A percentile compares a stretch with the other conserved stretches of the same genome.
Conservation (phyloP, 2,113 vertebrate genomes). For the Excalfactoria chinensis region DNA sequence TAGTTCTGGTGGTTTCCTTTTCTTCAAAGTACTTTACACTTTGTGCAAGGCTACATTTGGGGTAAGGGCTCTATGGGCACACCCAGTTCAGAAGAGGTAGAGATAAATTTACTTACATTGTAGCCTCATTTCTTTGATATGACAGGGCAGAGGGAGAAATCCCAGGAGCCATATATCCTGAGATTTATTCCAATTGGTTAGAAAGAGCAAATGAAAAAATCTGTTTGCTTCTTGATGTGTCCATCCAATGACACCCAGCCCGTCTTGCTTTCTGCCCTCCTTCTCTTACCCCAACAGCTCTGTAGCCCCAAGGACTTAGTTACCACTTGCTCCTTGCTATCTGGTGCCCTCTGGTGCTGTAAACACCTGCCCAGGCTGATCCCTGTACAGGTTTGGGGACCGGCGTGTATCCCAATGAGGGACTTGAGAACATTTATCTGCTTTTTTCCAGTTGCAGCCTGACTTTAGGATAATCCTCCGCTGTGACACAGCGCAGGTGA, state of each 20-base stretch:
- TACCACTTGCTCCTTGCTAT: slow-evolving; percentile 11
- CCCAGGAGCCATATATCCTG: neutral
- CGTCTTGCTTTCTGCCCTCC: neutral
- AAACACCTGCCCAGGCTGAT: neutral
- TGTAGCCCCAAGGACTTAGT: neutral
- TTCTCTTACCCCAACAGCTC: neutral
- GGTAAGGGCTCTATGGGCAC: neutral
- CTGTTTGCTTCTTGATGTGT: neutral
- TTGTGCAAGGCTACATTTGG: neutral
- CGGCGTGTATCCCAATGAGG: fast-evolving
- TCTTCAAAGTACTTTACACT: neutral
- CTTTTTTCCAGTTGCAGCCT: neutral
- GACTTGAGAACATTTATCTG: neutral
- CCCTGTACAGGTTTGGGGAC: neutral
- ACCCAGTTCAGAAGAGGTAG: neutral
- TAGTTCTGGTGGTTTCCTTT: neutral
- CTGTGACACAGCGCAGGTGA: neutral
- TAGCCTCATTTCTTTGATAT: slow-evolving; percentile 7
- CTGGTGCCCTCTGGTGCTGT: slow-evolving; percentile 61
- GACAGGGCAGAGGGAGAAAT: neutral
- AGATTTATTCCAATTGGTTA: neutral
- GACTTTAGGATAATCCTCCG: neutral
- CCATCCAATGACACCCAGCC: no score
- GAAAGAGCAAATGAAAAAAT: neutral
- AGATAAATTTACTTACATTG: neutral